Conservation (phyloP, 2,888 invertebrate genomes). For the Argyresthia albistria region DNA sequence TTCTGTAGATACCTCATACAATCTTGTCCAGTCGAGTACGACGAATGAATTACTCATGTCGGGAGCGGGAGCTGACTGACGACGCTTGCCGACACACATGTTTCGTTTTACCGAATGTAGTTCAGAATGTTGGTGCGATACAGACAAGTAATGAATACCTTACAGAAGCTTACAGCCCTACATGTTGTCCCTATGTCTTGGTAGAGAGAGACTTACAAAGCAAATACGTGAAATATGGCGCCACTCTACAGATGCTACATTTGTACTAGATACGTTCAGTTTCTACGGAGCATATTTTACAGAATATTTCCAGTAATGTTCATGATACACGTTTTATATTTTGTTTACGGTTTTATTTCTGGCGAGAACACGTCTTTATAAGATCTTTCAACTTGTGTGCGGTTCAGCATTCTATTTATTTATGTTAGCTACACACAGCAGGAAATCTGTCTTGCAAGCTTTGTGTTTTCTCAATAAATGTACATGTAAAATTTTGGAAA, state of each 20-base stretch:
- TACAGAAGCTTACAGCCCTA: too few relatives aligned
- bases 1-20: too few relatives aligned
- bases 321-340: conserved; percentile 14
- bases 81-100: not conserved
- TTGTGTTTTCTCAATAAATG: too few relatives aligned
- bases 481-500: too few relatives aligned
- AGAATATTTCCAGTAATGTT: conserved; percentile 7
- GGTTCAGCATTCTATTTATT: conserved; percentile 44
- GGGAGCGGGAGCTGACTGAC: not conserved
- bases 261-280: not conserved
- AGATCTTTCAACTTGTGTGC: conserved; percentile 56
- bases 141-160: too few relatives aligned
- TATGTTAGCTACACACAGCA: conserved; percentile 4
- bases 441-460: conserved; percentile 10
- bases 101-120: too few relatives aligned
- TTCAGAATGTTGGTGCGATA: too few relatives aligned
- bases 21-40: not conserved
- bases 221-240: too few relatives aligned
- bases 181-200: too few relatives aligned
- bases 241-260: too few relatives aligned
- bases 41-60: not conserved
- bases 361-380: conserved; percentile 36
- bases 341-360: conserved; percentile 32
- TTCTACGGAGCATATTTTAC: not conserved
- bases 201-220: too few relatives aligned